Conservation (phyloP, 2,888 invertebrate species). For the Volucella inanis region DNA sequence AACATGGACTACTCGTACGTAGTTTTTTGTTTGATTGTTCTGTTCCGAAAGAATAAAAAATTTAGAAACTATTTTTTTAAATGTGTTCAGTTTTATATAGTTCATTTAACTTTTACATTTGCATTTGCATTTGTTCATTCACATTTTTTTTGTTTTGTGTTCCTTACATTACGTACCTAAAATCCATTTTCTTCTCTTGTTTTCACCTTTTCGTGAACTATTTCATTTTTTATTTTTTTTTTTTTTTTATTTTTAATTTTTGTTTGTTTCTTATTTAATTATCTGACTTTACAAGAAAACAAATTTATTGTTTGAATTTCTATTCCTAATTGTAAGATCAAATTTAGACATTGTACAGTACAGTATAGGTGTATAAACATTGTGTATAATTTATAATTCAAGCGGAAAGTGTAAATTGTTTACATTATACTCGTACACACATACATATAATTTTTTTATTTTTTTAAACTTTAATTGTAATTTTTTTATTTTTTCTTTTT, state of each 20-base stretch:
- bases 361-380: constrained; percentile 71
- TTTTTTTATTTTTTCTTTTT: constrained; percentile 1
- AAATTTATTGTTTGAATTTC: constrained; percentile 46
- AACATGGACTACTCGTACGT: no score
- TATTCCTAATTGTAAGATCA: constrained; percentile 63
- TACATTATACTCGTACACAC: constrained; percentile 31
- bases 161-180: constrained; percentile 36
- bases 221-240: constrained; percentile 18
- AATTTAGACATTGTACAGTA: constrained; percentile 70
- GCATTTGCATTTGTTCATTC: constrained; percentile 59
- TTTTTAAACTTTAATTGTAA: constrained; percentile 17
- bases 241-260: no score
- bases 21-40: no score
- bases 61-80: constrained; percentile 24
- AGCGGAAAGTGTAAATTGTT: constrained; percentile 71
- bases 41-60: background rate
- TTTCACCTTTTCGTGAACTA: constrained; percentile 34
- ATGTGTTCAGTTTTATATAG: constrained; percentile 69
- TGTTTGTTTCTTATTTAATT: constrained; percentile 24
- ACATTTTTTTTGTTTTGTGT: constrained; percentile 40
- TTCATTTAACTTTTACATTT: constrained; percentile 64
- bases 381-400: constrained; percentile 71
- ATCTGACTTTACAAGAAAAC: constrained; percentile 53
- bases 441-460: constrained; percentile 16
- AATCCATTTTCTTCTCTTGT: constrained; percentile 30